These are phyloP conservation scores for Natrix natrix DNA, from an alignment of 2,797 vertebrate species.

Conservation along the genomic window DNA sequence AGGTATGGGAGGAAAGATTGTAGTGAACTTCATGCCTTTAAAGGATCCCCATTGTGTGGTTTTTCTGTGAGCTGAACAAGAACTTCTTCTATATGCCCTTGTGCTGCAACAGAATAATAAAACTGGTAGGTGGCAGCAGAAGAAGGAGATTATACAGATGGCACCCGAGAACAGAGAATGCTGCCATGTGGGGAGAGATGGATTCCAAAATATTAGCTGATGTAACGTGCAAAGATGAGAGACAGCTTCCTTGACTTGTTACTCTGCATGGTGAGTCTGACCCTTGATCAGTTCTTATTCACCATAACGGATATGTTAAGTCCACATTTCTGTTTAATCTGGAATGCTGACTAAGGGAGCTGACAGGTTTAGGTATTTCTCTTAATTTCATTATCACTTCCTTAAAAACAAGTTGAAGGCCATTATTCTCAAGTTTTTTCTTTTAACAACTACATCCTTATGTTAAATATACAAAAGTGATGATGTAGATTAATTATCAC, in stretches of 20 bases:
- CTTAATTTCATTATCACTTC: fast-evolving
- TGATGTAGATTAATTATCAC: background rate
- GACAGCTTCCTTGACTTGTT: constrained; percentile 49
- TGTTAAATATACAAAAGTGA: background rate
- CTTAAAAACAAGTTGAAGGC: background rate
- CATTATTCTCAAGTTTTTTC: background rate
- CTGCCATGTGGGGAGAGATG: constrained; percentile 57
- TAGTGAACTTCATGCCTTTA: constrained; percentile 52
- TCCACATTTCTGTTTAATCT: background rate
- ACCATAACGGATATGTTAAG: constrained; percentile 28
- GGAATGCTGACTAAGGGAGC: background rate
- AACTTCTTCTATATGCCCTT: constrained; percentile 75
- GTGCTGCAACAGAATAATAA: constrained; percentile 78
- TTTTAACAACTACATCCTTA: background rate
- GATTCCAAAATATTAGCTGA: constrained; percentile 55
- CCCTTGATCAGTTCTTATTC: constrained; percentile 55
- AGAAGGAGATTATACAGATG: constrained; percentile 64
- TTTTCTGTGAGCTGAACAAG: constrained; percentile 67
- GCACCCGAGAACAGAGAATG: constrained; percentile 61
- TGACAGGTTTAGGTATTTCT: background rate
- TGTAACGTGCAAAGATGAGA: constrained; percentile 55
- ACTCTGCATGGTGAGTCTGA: constrained; percentile 65
- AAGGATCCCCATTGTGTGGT: constrained; percentile 49
- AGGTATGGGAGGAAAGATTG: constrained; percentile 37
- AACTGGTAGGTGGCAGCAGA: constrained; percentile 74